A percentile compares a stretch with the other conserved stretches of the same genome.
Conservation (phyloP, 2,113 vertebrate species). For the Datnioides undecimradiatus region DNA sequence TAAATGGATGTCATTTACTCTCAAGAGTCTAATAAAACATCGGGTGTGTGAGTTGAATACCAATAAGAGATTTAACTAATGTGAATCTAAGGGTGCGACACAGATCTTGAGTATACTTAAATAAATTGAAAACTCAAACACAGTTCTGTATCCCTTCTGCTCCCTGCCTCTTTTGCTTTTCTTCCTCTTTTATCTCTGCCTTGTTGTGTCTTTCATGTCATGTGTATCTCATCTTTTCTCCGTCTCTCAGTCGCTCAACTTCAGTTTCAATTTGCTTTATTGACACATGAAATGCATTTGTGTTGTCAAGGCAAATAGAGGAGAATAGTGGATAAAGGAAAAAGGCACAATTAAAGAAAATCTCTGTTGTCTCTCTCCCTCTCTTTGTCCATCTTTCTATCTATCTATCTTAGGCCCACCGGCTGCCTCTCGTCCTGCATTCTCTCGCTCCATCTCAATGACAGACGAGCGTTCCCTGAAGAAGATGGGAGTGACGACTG, state of each 20-base stretch:
- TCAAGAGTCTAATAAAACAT: constrained; percentile 53
- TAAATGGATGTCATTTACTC: constrained; percentile 67
- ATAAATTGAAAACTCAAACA: constrained; percentile 52
- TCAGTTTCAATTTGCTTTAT: constrained; percentile 31
- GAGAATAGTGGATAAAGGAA: constrained; percentile 12
- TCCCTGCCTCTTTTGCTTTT: constrained; percentile 12
- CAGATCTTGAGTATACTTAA: constrained; percentile 42
- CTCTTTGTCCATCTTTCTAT: constrained; percentile 6
- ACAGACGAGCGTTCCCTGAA: constrained; percentile 81
- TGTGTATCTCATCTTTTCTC: constrained; percentile 21
- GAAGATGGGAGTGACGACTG: constrained; percentile 81
- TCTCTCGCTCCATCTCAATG: constrained; percentile 84
- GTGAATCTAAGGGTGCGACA: constrained; percentile 35
- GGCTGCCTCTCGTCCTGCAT: constrained; percentile 54
- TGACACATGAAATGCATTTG: constrained; percentile 10
- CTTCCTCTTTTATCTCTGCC: constrained; percentile 26
- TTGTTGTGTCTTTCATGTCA: constrained; percentile 19
- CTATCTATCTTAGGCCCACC: constrained; percentile 46
- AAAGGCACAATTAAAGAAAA: background rate
- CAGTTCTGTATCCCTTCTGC: background rate
- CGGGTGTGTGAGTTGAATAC: constrained; percentile 50
- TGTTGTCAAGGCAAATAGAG: constrained; percentile 11
- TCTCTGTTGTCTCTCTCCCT: constrained; percentile 1
- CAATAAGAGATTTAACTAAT: constrained; percentile 52
- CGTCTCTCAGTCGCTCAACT: background rate